These are phyloP conservation scores for Cephus sareptanus DNA, from an alignment of 2,888 invertebrate genomes.

Conservation along the genomic window DNA sequence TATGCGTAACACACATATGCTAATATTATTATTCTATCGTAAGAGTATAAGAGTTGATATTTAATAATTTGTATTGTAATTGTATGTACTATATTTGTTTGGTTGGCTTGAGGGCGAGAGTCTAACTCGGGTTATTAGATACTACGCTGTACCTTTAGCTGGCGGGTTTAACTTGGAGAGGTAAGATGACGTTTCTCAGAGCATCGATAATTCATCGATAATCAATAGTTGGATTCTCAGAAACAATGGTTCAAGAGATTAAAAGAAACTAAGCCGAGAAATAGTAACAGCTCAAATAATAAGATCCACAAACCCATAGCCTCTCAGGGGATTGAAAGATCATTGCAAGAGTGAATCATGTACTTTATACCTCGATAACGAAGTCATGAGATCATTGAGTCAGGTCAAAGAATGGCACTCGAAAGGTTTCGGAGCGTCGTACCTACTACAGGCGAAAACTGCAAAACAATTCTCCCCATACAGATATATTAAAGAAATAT, in stretches of 20 bases:
- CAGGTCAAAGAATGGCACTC: not conserved
- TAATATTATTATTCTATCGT: conserved; percentile 62
- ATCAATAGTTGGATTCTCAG: not conserved
- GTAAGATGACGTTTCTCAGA: not conserved
- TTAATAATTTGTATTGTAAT: conserved; percentile 65
- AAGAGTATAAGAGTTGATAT: conserved; percentile 65
- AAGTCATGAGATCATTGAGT: not conserved
- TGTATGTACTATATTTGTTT: conserved; percentile 65
- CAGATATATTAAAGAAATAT: not conserved
- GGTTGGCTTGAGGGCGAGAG: conserved; percentile 67
- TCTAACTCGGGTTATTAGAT: conserved; percentile 67
- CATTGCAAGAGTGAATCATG: not conserved
- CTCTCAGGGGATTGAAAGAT: not conserved
- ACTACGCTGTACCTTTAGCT: conserved; percentile 66
- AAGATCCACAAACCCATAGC: not conserved
- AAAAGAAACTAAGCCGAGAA: not conserved
- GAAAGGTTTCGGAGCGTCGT: not conserved
- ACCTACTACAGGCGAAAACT: not conserved
- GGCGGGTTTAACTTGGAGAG: conserved; percentile 42
- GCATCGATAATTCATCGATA: not conserved
- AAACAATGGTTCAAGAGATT: not conserved
- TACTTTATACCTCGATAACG: not conserved
- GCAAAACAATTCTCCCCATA: not conserved
- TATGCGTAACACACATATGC: conserved; percentile 37
- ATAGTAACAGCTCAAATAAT: conserved; percentile 5